Conservation (phyloP, 92 coral and sea anemone species). For the Zoanthus sansibaricus region DNA sequence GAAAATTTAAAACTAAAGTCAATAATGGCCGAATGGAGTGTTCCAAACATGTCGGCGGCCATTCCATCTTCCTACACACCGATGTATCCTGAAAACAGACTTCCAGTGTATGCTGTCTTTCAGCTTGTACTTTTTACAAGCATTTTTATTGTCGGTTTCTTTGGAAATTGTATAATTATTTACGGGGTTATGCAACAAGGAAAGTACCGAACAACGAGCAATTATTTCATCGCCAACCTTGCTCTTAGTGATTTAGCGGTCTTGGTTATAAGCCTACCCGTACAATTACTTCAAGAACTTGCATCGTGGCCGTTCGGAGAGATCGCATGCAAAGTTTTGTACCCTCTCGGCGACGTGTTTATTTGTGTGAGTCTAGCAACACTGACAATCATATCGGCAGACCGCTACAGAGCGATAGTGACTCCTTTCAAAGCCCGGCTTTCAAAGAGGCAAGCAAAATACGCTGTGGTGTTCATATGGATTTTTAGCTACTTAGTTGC, state of each 20-base stretch:
- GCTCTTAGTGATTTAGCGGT: slow-evolving; percentile 95
- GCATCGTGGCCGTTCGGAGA: slow-evolving; percentile 99
- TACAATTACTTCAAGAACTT: slow-evolving; percentile 83
- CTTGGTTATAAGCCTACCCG: slow-evolving; percentile 86
- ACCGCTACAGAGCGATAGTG: slow-evolving; percentile 92
- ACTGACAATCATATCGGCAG: slow-evolving; percentile 86
- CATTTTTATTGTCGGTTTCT: slow-evolving; percentile 92
- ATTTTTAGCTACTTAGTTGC: slow-evolving; percentile 72
- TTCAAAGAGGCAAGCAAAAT: slow-evolving; percentile 81
- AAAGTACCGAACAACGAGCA: slow-evolving; percentile 83
- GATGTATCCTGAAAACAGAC: slow-evolving; percentile 45
- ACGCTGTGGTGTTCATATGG: slow-evolving; percentile 86
- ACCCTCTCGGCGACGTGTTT: slow-evolving; percentile 96
- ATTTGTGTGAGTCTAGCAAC: slow-evolving; percentile 90
- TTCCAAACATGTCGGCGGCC: neutral
- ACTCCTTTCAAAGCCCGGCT: slow-evolving; percentile 92
- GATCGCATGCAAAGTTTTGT: slow-evolving; percentile 89
- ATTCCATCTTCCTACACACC: slow-evolving; percentile 42
- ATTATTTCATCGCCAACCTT: slow-evolving; percentile 91
- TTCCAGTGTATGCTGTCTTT: slow-evolving; percentile 79
- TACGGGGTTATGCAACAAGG: slow-evolving; percentile 96
- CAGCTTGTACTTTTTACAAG: slow-evolving; percentile 84
- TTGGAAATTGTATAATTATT: slow-evolving; percentile 95
- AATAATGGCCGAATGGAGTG: slow-evolving; percentile 1
- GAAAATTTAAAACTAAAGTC: neutral